phyloP scores from a whole-genome alignment of 2,113 vertebrate genomes.

The Crotalus horridus region DNA sequence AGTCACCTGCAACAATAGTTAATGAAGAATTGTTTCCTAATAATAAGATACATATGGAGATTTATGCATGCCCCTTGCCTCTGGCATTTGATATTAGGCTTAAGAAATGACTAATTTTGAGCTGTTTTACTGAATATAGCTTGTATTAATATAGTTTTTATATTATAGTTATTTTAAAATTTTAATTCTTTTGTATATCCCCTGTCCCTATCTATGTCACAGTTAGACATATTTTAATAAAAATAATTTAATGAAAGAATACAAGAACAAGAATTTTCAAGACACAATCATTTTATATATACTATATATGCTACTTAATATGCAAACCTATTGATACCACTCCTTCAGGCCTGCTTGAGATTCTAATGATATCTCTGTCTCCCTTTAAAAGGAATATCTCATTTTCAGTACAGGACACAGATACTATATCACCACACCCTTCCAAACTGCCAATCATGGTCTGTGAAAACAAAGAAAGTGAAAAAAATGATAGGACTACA shows the following conservation, averaged over 20 bases:
- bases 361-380: conserved; percentile 89
- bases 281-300: neutral
- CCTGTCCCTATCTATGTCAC: neutral
- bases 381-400: conserved; percentile 96
- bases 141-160: neutral
- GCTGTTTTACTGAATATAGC: neutral
- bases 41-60: neutral
- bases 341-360: conserved; percentile 88
- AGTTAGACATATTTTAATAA: no score
- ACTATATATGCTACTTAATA: neutral
- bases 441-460: conserved; percentile 88
- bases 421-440: conserved; percentile 91
- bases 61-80: neutral
- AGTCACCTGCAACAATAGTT: neutral
- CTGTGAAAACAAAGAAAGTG: conserved; percentile 61
- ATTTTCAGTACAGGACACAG: conserved; percentile 89
- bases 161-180: neutral
- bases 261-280: neutral
- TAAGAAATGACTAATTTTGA: neutral
- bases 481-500: neutral
- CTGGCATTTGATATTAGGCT: neutral
- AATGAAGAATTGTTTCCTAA: neutral
- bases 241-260: neutral
- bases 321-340: conserved; percentile 77
- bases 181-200: neutral